Evolutionary conservation across 2,113 vertebrate species (phyloP), one percentile per base, ranked within the genome.

Genomic region (Malurus elegans): DNA sequence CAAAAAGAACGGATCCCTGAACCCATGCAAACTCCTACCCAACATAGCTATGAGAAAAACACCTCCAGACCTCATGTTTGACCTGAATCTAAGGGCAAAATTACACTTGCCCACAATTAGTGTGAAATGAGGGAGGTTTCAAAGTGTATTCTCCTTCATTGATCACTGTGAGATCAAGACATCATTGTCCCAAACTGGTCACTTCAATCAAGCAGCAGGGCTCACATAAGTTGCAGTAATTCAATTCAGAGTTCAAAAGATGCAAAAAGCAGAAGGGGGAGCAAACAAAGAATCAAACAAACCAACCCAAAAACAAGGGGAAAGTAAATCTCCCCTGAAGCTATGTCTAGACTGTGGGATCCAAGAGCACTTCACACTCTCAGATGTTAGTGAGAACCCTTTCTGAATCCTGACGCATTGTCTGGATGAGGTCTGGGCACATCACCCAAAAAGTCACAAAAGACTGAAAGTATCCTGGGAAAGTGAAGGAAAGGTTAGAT

Each of bases 311-410:
- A 78, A 81, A 34, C 28, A 86, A 83, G 12, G 12, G 20, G 10
- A 67, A 90, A 88, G 61, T 23, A 86, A 93, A 66, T 54, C 18
- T 95, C 82, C 53, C 81, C 81, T 73, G 57, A 83, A 93, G 71
- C 88, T 86, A 70, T 2, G 2, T 69, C 85, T 88, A 92, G 79
- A 86, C 62, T 90, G 85, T 88, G 81, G 58, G 88, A 95, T 79
- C 40, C 54, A 64, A 88, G 70, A 79, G 53, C 21, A 70, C 66
- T 76, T 92, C 50, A 45, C n/a, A 73, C 36, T 91, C 90, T 82
- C 73, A 90, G 57, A 92, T 90, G 53, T 58, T 61, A 65, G 23
- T 32, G n/a, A 50, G 38, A 62, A 86, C 85, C 42, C 45, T 86
- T 90, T 19, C 36, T 24, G n/a, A 78, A 66, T 61, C 36, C 50